Evolutionary conservation across 2,797 vertebrate genomes (phyloP).

Genomic region (Perodicticus potto): DNA sequence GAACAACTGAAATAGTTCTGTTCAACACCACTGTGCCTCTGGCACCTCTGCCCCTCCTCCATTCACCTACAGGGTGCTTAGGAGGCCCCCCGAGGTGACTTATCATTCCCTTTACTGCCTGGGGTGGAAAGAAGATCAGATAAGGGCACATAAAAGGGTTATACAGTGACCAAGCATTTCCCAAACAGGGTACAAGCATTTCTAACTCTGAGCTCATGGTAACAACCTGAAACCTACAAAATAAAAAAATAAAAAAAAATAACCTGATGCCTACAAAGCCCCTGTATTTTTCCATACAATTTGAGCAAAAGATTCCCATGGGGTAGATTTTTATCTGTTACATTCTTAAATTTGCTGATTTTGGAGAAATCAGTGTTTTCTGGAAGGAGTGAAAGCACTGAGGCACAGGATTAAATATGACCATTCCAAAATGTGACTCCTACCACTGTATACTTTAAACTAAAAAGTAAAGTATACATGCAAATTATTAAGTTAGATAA

Average conservation of each 20-base stretch:
- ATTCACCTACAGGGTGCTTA: not conserved
- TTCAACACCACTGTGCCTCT: not conserved
- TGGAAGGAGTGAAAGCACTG: not conserved
- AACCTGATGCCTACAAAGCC: not conserved
- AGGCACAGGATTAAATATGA: not conserved
- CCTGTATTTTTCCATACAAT: not conserved
- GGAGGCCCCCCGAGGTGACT: not conserved
- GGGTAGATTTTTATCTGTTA: conserved; percentile 61
- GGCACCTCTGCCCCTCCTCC: conserved; percentile 41
- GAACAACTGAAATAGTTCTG: conserved; percentile 44
- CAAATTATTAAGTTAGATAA: not conserved
- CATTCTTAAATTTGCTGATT: conserved; percentile 52
- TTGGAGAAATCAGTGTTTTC: conserved; percentile 38
- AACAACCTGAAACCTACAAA: conserved; percentile 55
- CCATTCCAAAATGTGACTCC: not conserved
- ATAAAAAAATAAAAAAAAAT: too few relatives aligned
- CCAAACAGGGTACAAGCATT: conserved; percentile 17
- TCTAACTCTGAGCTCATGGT: conserved; percentile 13
- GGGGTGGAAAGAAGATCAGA: conserved; percentile 70
- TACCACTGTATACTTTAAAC: not conserved
- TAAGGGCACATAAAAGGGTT: conserved; percentile 62
- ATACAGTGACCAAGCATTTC: not conserved
- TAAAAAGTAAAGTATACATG: conserved; percentile 36
- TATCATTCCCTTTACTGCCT: conserved; percentile 27
- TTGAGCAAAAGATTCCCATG: conserved; percentile 24